These are phyloP conservation scores for Oreohelix idahoensis DNA, from an alignment of 1,140 invertebrate species.

Conservation along the genomic window DNA sequence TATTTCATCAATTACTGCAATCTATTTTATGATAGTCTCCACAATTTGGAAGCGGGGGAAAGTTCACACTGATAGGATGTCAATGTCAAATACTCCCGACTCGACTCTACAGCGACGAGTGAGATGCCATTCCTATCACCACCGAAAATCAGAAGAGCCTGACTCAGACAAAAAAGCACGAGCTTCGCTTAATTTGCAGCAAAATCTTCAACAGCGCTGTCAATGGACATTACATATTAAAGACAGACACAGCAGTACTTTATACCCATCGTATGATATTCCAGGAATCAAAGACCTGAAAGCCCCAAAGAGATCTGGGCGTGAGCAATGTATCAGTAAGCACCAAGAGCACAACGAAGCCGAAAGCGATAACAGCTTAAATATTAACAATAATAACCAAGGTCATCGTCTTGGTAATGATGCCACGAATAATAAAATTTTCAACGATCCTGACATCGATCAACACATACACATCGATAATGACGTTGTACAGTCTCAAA, in stretches of 20 bases:
- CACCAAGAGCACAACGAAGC: no score
- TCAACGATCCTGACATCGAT: no score
- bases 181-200: not conserved
- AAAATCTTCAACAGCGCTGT: not conserved
- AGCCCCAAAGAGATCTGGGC: no score
- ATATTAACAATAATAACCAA: no score
- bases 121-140: not conserved
- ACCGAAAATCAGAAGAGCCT: not conserved
- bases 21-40: constrained; percentile 32
- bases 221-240: not conserved
- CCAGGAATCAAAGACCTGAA: no score
- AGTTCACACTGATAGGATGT: constrained; percentile 28
- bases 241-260: not conserved
- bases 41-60: constrained; percentile 39
- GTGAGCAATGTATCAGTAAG: no score
- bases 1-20: not conserved
- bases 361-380: no score
- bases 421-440: no score
- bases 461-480: no score
- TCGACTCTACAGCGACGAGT: constrained; percentile 14
- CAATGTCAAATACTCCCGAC: constrained; percentile 9
- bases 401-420: no score
- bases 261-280: not conserved
- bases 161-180: not conserved
- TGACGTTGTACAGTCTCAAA: no score